Evolutionary conservation across 2,797 vertebrate species (phyloP), one percentile per base, ranked within the genome.

Genomic region (Lemur catta): DNA sequence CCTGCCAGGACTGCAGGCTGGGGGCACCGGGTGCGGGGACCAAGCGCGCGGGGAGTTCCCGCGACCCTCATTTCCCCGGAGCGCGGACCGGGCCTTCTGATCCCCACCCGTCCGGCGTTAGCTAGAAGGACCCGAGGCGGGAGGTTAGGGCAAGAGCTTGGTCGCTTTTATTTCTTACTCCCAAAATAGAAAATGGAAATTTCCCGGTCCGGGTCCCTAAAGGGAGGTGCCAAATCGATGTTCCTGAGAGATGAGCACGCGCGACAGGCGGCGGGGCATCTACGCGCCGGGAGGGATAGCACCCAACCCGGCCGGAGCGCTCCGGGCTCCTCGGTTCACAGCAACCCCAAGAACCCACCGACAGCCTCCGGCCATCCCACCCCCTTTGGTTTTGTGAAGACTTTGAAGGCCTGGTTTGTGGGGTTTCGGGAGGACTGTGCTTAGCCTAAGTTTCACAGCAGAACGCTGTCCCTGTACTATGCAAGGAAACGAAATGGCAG

Each of bases 221-320:
- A 65, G 75, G 67, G 38, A 74, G 35, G 30, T 57, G 61, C 67
- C 2, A n/a, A 81, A 91, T 74, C 28, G 17, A 17, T n/a, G 85
- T 43, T 15, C 41, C 87, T 1, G 74, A 4, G 46, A 84, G 86
- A n/a, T 1, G 30, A 28, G 74, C 74, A 6, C 65, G 55, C 52
- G 7, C 18, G 43, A 22, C 91, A 11, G 69, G 75, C 14, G 10
- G 22, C 24, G 3, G 41, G 52, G 30, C 61, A 0, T 18, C 74
- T 22, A 2, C 8, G 2, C 4, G 7, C 20, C 0, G 0, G 6
- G 28, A 26, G 0, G 7, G 22, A 41, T 9, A 11, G 65, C 84
- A 1, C 28, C 81, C 1, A 10, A 35, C 7, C 0, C 20, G 33
- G 24, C 35, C 2, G 2, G 6, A 28, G 18, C n/a, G 46, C 80